Base-by-base conservation (phyloP, 2,113 vertebrate species). In the Cyprinodon brontotheroides region DNA sequence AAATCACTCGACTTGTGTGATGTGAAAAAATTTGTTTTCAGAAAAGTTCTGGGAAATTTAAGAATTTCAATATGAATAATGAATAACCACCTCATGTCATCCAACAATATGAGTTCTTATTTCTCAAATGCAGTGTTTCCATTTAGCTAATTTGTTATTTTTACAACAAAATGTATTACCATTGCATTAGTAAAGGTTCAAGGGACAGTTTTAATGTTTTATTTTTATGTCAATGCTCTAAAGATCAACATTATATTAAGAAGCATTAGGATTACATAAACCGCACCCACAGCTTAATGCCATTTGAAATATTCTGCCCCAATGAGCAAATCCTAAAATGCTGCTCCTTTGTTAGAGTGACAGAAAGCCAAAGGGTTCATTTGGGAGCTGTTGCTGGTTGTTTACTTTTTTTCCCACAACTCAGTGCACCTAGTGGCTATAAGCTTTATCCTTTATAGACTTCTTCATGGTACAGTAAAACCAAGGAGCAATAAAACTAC, bases 221-320 rank as follows among this genome's bases (percentile, higher is more conserved):
- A 29, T 29, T 29, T 36, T 5, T 38, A 59, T 57, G 63, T 22
- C 29, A 69, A 65, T 53, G 60, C 36, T 50, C 38, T 41, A 61
- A 1, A 9, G 62, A 68, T 65, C 38, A 75, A 72, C 10, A 0
- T 36, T 47, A 67, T 65, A 72, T 75, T 70, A 61, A 60, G 78
- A 77, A 79, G 75, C 38, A 76, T 15, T 36, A 41, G 78, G 78
- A 83, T 83, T 86, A 85, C 72, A 61, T 72, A 74, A 78, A 82
- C 78, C 71, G 50, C 75, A 66, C 82, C 64, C 17, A 66, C 59
- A 73, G 80, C 63, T 85, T 83, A 78, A 59, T 0, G 7, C 62
- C 37, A 14, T 79, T 65, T 77, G 43, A 68, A 81, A 76, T 65
- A 84, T 81, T 89, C 69, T 70, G 67, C 79, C 57, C 68, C 77